Base-by-base conservation (phyloP, 2,113 vertebrate genomes). In the Tupaia tana region DNA sequence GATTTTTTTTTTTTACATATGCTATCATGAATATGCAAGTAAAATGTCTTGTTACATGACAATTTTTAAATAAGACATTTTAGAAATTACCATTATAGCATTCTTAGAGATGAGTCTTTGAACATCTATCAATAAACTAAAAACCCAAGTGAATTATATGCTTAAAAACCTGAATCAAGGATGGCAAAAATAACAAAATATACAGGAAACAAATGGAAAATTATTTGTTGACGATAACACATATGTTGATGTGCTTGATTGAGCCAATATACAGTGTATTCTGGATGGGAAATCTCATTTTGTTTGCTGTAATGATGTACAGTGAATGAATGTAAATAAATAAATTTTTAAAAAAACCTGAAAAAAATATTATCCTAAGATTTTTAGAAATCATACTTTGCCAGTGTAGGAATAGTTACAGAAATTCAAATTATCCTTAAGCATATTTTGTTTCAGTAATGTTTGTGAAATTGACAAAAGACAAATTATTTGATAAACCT, bases 21-120 rank as follows among this genome's bases (percentile, higher is more conserved):
- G 29, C 22, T 67, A 15, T 29, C 75, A 54, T 25, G 27, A 12
- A 56, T 22, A 3, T 20, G 14, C 73, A 88, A 90, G 54, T 78
- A 52, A 93, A 89, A 73, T 74, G 59, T 63, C 54, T 22, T 84
- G 6, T 67, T 81, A 84, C 2, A 25, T 52, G 61, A 66, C 8
- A 83, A 79, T 91, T 85, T 88, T n/a, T 52, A 91, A 91, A 73
- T 88, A 66, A 56, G 69, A 18, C 52, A 75, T 43, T 86, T 94
- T 79, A 82, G n/a, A 66, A 74, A 70, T 86, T 75, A 66, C 18
- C 7, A 18, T 81, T 84, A 27, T 14, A 78, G 61, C 52, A 81
- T 19, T 96, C 25, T 96, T 15, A 77, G 29, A 74, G 15, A 90
- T 88, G 14, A 63, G 69, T 59, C 56, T 87, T 34, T 81, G 7